Evolutionary conservation across 2,113 vertebrate genomes (phyloP), one percentile per base, ranked within the genome.

Genomic region (Hiodon tergisus): DNA sequence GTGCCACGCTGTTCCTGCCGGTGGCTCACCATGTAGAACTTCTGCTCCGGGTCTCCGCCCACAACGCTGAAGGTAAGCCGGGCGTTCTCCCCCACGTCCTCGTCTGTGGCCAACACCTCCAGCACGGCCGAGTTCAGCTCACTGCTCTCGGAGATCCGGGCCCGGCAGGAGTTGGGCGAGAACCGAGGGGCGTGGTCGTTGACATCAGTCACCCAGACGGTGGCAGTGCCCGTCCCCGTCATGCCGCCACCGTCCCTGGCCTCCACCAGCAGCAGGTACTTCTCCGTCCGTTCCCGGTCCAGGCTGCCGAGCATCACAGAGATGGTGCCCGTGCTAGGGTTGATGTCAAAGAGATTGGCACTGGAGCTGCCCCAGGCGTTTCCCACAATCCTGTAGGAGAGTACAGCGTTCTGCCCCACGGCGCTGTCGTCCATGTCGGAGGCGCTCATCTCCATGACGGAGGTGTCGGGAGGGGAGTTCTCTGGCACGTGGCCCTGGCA

Each of bases 371-470:
- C 60, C 13, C 13, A 10, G 81, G 90, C 82, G 5, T 89, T 92
- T 4, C 90, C 87, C 11, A 91, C 84, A 73, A 96, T 91, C 69
- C 88, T 88, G 82, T 96, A 96, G 0, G 90, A 91, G 63, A 96
- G 86, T 65, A 94, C 85, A 0, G 94, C 93, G 13, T 96, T 96
- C 65, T 93, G 89, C 2, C 92, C 94, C 8, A 94, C 93, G 0
- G 88, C 93, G 0, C 91, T 87, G 80, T 96, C 94, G 17, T 95
- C 95, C 66, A 87, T 77, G 83, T 96, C 94, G 0, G 90, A 89
- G 11, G 95, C 94, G 0, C 85, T 86, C 94, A 95, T 94, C 69
- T 94, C 94, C 94, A 96, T 94, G 31, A 95, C 89, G 0, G 91
- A 90, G 0, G 93, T 93, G 61, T 90, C 92, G 1, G 76, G 81